Evolutionary conservation across 2,797 vertebrate genomes (phyloP), one percentile per base, ranked within the genome.

Genomic region (Ptychobarbus kaznakovi): DNA sequence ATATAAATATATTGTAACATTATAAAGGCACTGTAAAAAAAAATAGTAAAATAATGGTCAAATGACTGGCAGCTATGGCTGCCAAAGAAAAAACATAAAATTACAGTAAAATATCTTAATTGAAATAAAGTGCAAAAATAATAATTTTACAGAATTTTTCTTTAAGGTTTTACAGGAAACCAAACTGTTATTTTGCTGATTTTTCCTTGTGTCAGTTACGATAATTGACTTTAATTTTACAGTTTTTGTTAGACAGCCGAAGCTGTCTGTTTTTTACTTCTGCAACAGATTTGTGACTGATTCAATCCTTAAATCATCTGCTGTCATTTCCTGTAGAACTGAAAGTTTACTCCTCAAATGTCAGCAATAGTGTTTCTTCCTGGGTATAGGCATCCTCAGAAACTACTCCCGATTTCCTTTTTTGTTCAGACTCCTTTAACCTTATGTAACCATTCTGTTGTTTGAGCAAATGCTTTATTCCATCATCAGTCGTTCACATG

Each of bases 391-490:
- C 13, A 53, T 69, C 32, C 18, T 80, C 18, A 51, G 35, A 56
- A 5, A 40, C 63, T 80, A 35, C 78, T 69, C 13, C 65, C 40
- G 46, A 49, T 69, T 38, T 70, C 22, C 9, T 25, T 70, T 70
- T 70, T 56, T 6, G 3, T 40, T 40, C 9, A n/a, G 53, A 70
- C 28, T 22, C 20, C 32, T 70, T 38, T 11, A 78, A 22, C 68
- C 13, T 42, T 81, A 20, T 20, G 9, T 42, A 81, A 42, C n/a
- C 42, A 42, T 84, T 44, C 28, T 77, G 16, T 84, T 79, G 32
- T 83, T 22, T 82, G 61, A 32, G 56, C 72, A 51, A 51, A 68
- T 73, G 56, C 13, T 80, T 80, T 81, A 79, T 80, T 79, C n/a
- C 74, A 82, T 82, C n/a, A 16, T 13, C 28, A 73, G 16, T 44